phyloP scores from a whole-genome alignment of 2,888 invertebrate genomes.

The Sesia apiformis region DNA sequence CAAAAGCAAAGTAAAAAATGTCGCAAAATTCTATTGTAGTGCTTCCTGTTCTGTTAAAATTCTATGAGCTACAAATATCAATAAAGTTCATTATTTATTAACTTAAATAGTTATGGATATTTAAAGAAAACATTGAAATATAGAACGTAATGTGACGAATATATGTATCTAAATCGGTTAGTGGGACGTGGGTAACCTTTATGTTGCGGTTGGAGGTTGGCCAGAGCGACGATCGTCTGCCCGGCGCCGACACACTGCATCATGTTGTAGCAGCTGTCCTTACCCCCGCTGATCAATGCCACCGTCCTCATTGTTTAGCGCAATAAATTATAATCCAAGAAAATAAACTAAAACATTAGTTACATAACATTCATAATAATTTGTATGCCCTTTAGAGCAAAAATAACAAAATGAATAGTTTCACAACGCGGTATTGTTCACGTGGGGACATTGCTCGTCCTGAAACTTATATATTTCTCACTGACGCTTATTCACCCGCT shows the following conservation, averaged over 20 bases:
- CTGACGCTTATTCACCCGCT: constrained; percentile 28
- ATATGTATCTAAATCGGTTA: constrained; percentile 22
- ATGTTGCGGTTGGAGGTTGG: constrained; percentile 92
- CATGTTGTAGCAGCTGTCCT: constrained; percentile 99
- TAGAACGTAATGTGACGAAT: constrained; percentile 7
- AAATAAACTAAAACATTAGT: constrained; percentile 37
- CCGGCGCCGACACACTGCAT: constrained; percentile 97
- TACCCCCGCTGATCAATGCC: constrained; percentile 96
- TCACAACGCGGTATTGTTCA: constrained; percentile 41
- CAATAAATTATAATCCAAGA: constrained; percentile 8
- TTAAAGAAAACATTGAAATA: neutral
- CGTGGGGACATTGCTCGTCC: constrained; percentile 32
- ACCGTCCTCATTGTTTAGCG: constrained; percentile 86
- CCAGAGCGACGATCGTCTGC: constrained; percentile 95
- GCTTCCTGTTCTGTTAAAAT: too few relatives aligned
- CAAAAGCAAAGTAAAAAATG: too few relatives aligned
- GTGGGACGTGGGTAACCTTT: constrained; percentile 73
- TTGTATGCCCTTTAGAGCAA: constrained; percentile 42
- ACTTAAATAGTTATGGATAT: too few relatives aligned
- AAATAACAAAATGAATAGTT: constrained; percentile 21
- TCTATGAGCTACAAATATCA: too few relatives aligned
- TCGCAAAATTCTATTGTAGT: too few relatives aligned
- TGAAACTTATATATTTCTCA: constrained; percentile 5
- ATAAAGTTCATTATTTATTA: too few relatives aligned
- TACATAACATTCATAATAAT: constrained; percentile 65